Evolutionary conservation across 2,888 invertebrate species (phyloP), one percentile per base, ranked within the genome.

Genomic region (Micoletzkya japonica): DNA sequence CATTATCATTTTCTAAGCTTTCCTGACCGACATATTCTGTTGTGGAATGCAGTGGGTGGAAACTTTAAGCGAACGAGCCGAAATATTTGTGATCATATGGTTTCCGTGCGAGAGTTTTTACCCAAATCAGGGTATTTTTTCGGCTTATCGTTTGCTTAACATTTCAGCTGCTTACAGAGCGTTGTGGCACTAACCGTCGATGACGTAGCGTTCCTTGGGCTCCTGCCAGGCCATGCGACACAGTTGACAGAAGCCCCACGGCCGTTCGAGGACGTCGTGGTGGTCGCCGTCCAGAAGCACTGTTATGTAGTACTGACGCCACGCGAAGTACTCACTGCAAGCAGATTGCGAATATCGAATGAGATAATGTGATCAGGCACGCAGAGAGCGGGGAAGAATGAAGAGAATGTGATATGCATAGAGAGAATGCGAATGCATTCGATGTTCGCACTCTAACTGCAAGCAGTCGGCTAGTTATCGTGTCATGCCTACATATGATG

Each of bases 271-370:
- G n/a, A 73, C 71, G 70, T 82, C 81, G 72, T 84, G 82, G 20
- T 74, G 70, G 28, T 67, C 49, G 66, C 82, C 81, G 71, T 85
- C 74, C 20, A 85, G 72, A 63, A 78, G 82, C 49, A 85, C 67
- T 7, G 81, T 80, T 63, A 76, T 74, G 70, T 83, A 83, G 54
- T 81, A 74, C 30, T 70, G 69, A 72, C 86, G 86, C 88, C 88
- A 88, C 36, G 79, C 80, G 76, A 88, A 88, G 76, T 87, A 88
- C 72, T 86, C 84, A 76, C 87, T 87, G 76, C 59, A 77, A n/a
- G n/a, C n/a, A n/a, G n/a, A n/a, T n/a, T n/a, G n/a, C n/a, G n/a
- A n/a, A n/a, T n/a, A n/a, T n/a, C n/a, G n/a, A n/a, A n/a, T n/a
- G n/a, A n/a, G n/a, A n/a, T n/a, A n/a, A n/a, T n/a, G n/a, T n/a